Evolutionary conservation across 2,888 invertebrate species (phyloP).

Genomic region (Machimus atricapillus): DNA sequence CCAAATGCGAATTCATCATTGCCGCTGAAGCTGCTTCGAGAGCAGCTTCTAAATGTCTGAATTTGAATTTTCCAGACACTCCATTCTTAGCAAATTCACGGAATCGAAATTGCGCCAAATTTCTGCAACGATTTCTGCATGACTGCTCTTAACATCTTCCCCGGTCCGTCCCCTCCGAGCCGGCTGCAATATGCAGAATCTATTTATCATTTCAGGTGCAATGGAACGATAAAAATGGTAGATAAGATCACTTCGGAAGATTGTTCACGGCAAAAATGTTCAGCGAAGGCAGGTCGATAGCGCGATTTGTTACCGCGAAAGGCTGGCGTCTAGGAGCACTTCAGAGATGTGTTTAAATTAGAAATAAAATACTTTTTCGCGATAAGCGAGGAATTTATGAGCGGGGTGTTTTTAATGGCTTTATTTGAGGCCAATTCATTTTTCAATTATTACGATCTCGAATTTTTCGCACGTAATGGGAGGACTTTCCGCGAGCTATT

Average conservation of each 20-base stretch:
- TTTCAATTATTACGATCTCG: constrained; percentile 12
- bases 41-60: neutral
- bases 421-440: constrained; percentile 24
- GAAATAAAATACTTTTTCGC: constrained; percentile 1
- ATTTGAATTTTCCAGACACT: neutral
- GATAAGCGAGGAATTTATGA: constrained; percentile 33
- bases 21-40: neutral
- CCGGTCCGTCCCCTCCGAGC: neutral
- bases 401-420: constrained; percentile 23
- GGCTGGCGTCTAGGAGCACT: constrained; percentile 9
- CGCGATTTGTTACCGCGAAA: constrained; percentile 21
- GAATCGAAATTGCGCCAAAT: neutral
- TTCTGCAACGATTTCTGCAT: neutral
- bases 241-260: constrained; percentile 16
- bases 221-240: constrained; percentile 24
- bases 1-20: neutral
- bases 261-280: constrained; percentile 6
- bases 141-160: neutral
- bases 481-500: neutral
- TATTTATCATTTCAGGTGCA: constrained; percentile 15
- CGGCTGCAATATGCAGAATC: neutral
- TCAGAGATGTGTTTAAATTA: constrained; percentile 32
- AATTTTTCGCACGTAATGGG: constrained; percentile 21
- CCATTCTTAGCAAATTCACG: neutral
- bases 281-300: constrained; percentile 2